Evolutionary conservation across 2,888 invertebrate species (phyloP), one percentile per base, ranked within the genome.

Genomic region (Spilosoma lubricipeda): DNA sequence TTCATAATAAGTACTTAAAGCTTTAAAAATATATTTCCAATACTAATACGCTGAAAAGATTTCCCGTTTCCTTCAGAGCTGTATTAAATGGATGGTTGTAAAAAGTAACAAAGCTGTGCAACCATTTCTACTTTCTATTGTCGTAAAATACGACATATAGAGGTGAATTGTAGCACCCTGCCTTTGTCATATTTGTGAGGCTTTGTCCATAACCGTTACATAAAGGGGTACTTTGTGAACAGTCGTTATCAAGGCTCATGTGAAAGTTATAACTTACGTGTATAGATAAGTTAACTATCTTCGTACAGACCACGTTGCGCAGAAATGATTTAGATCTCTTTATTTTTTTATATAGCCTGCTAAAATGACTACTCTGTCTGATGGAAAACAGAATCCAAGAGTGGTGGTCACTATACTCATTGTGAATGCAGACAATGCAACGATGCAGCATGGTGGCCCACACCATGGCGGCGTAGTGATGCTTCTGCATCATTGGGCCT

Each of bases 121-220:
- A 59, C 20, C 13, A 39, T 42, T 67, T 39, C 67, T 67, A 27
- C 27, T 59, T 27, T 59, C 59, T 59, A 13, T 59, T 27, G 59
- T 59, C 27, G 27, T 59, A 27, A 59, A 59, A 59, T 59, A 27
- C 59, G 59, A 15, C 27, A 59, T 13, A 59, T 59, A 27, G 27
- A 27, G 27, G 59, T 70, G 45, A 11, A 39, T n/a, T 56, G 9
- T 56, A 42, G 15, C 11, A 70, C 64, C 23, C 33, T 67, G 89
- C 85, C 20, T n/a, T 73, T 71, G 48, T 67, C 52, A 56, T 56
- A 56, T 56, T 56, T n/a, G 52, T 56, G 27, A 27, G 27, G 27
- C 59, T 59, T 59, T 59, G 59, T 27, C 59, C 59, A 59, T 59
- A 27, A 59, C 59, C 2, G 27, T 59, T 27, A 59, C 59, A 59